These are phyloP conservation scores for Rugalucina vietnamica DNA, from an alignment of 2,888 invertebrate genomes.

Conservation along the genomic window DNA sequence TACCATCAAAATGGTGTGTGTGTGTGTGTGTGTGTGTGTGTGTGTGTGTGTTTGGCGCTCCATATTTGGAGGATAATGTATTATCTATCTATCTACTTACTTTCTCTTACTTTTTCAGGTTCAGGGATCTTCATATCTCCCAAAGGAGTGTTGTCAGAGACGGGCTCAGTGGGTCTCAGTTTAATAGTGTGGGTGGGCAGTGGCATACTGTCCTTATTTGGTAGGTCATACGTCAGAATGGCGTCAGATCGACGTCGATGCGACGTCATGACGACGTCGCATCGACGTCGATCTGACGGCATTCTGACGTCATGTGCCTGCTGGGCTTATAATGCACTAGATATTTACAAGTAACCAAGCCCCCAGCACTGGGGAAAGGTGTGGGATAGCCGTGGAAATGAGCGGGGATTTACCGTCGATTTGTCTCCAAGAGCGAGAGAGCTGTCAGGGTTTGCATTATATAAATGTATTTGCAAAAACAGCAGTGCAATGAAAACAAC, in stretches of 20 bases:
- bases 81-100: neutral
- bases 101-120: slow-evolving; percentile 36
- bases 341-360: neutral
- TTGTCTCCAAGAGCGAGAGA: neutral
- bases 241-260: neutral
- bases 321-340: neutral
- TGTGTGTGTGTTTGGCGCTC: neutral
- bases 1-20: neutral
- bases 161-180: slow-evolving; percentile 63
- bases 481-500: neutral
- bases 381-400: neutral
- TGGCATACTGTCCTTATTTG: slow-evolving; percentile 63
- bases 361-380: neutral
- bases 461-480: neutral
- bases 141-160: slow-evolving; percentile 59
- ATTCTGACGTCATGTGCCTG: neutral
- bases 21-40: neutral
- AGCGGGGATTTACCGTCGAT: too few species aligned
- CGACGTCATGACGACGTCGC: neutral
- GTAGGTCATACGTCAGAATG: slow-evolving; percentile 25
- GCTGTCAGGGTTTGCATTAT: neutral
- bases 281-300: neutral
- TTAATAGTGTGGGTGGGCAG: slow-evolving; percentile 66
- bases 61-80: neutral
- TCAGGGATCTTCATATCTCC: slow-evolving; percentile 70